Evolutionary conservation across 1,140 invertebrate genomes (phyloP).

Genomic region (Drosophila leontia): DNA sequence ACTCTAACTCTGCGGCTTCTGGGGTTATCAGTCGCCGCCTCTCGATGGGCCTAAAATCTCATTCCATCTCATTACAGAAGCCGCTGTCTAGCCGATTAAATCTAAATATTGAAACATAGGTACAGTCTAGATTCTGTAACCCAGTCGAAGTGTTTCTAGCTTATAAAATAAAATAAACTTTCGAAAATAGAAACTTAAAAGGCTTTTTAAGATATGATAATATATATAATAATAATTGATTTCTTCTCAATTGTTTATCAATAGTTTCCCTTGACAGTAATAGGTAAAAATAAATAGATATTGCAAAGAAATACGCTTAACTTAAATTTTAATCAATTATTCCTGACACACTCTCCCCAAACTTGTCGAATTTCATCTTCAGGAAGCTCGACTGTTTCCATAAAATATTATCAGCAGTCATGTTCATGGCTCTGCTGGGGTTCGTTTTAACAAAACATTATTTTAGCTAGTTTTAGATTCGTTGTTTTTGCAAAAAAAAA

Average conservation of each 20-base stretch:
- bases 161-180: no score
- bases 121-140: conserved; percentile 9
- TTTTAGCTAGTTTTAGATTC: conserved; percentile 49
- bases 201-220: no score
- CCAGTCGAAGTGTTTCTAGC: background rate
- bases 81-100: conserved; percentile 23
- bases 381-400: conserved; percentile 10
- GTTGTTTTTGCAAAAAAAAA: conserved; percentile 39
- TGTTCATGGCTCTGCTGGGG: conserved; percentile 47
- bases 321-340: no score
- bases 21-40: conserved; percentile 63
- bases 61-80: conserved; percentile 44
- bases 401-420: conserved; percentile 23
- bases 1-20: conserved; percentile 24
- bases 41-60: conserved; percentile 36
- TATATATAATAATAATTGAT: no score
- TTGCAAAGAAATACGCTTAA: no score
- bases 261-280: no score
- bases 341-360: no score
- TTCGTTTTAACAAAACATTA: conserved; percentile 35
- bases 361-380: background rate
- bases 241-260: no score
- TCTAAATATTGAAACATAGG: conserved; percentile 8
- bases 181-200: no score
- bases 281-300: no score